Percentiles rank a stretch among this genome's conserved stretches.
Conservation (phyloP, 2,797 vertebrate genomes). For the Dendrocincla fuliginosa region DNA sequence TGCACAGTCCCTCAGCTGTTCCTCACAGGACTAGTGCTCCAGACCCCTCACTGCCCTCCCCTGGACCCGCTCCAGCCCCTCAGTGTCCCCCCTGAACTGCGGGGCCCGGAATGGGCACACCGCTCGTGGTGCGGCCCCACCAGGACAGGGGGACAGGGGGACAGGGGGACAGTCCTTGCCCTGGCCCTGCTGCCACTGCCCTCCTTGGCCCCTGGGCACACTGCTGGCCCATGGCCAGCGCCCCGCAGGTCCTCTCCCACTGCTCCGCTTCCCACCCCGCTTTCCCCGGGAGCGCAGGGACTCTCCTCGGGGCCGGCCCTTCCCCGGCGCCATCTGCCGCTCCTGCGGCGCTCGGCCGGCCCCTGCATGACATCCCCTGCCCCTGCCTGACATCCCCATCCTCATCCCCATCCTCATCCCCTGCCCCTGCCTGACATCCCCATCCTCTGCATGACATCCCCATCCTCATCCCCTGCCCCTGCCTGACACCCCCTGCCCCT, state of each 20-base stretch:
- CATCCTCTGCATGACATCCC: too few species aligned
- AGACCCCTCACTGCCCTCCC: not conserved
- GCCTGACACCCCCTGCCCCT: too few species aligned
- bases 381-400: too few species aligned
- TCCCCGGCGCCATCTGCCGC: too few species aligned
- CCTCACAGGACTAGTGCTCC: not conserved
- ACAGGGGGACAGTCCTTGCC: not conserved
- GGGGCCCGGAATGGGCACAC: not conserved
- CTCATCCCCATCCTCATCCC: too few species aligned
- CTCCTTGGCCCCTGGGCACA: not conserved
- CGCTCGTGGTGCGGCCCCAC: not conserved
- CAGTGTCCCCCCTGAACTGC: not conserved
- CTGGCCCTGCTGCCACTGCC: not conserved
- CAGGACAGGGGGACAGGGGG: not conserved
- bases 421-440: too few species aligned
- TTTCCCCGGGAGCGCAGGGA: too few species aligned
- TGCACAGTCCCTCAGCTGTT: not conserved
- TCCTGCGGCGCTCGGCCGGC: too few species aligned
- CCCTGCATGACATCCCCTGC: too few species aligned
- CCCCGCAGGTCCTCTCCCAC: not conserved
- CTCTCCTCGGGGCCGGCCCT: too few species aligned
- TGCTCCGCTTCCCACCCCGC: not conserved
- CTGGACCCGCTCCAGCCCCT: not conserved
- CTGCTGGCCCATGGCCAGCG: not conserved
- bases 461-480: too few species aligned